phyloP scores from a whole-genome alignment of 2,113 vertebrate species.

The Tauraco erythrolophus region DNA sequence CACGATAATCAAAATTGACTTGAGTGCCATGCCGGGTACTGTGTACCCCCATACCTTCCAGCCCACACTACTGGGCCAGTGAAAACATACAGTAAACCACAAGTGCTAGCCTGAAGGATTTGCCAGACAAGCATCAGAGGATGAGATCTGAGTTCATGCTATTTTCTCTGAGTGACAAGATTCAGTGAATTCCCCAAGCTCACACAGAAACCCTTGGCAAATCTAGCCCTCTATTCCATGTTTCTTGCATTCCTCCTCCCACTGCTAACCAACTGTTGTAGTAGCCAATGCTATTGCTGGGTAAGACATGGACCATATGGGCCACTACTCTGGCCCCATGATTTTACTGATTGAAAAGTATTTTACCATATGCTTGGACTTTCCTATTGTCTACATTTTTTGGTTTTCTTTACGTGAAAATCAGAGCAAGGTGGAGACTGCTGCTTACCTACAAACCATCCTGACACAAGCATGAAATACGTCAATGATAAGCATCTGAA shows the following conservation, averaged over 20 bases:
- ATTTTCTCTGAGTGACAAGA: neutral
- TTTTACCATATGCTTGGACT: neutral
- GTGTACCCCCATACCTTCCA: rapidly evolving
- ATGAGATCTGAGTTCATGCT: neutral
- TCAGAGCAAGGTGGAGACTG: neutral
- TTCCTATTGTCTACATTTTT: neutral
- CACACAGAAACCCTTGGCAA: neutral
- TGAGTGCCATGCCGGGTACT: neutral
- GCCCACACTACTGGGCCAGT: too few species aligned
- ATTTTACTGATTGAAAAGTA: neutral
- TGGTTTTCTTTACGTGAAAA: neutral
- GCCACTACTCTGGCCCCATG: neutral
- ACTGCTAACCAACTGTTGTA: neutral
- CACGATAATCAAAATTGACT: neutral
- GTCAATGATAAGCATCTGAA: neutral
- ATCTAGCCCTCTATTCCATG: neutral
- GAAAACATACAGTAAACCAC: neutral
- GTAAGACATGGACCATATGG: too few species aligned
- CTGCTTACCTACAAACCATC: neutral
- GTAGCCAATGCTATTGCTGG: neutral
- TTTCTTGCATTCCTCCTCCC: neutral
- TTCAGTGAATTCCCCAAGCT: neutral
- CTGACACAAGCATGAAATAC: neutral
- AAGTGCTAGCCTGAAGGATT: neutral
- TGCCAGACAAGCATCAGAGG: neutral